Base-by-base conservation (phyloP, 1,140 invertebrate genomes). In the Cydia splendana region DNA sequence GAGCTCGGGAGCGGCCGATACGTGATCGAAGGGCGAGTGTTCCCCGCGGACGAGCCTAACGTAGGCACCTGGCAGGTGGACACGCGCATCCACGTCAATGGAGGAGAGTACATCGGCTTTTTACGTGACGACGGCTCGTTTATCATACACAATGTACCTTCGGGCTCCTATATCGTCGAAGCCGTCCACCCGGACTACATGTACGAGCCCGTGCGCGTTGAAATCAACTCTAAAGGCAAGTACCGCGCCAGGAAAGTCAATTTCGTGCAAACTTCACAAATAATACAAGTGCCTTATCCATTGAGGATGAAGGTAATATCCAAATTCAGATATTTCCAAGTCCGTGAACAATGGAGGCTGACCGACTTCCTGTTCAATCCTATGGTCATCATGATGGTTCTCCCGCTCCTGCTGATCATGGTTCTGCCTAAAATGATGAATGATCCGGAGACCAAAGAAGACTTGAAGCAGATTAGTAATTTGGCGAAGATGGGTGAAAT, bases 341-440 rank as follows among this genome's bases (percentile, higher is more conserved):
- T 96, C 15, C 93, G 98, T 75, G 98, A 99, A 89, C 98, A 99
- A 85, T 99, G 98, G 98, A 95, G 98, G 85, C 81, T 94, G 53
- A 99, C 98, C 10, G 98, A 99, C 93, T 98, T 99, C 85, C 89
- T 99, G 2, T 98, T 99, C 87, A 99, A 98, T 93, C 98, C 98
- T 53, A 99, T 99, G 98, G 97, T 99, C 1, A 94, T 99, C 75
- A 99, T 99, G 97, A 99, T 99, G 98, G 95, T 99, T 30, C 87
- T 99, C 73, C 98, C 98, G 1, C 93, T 99, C 12, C 82, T 99
- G 0, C 89, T 99, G 0, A 97, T 99, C 79, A 97, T 99, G 95
- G 94, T 99, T 77, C 92, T 99, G 82, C 98, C 98, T 10, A 99
- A 99, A 93, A 96, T 99, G 94, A 98, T 99, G 96, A 99, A 98